These are phyloP conservation scores for Epicampocera succincta DNA, from an alignment of 2,888 invertebrate species.

Conservation along the genomic window DNA sequence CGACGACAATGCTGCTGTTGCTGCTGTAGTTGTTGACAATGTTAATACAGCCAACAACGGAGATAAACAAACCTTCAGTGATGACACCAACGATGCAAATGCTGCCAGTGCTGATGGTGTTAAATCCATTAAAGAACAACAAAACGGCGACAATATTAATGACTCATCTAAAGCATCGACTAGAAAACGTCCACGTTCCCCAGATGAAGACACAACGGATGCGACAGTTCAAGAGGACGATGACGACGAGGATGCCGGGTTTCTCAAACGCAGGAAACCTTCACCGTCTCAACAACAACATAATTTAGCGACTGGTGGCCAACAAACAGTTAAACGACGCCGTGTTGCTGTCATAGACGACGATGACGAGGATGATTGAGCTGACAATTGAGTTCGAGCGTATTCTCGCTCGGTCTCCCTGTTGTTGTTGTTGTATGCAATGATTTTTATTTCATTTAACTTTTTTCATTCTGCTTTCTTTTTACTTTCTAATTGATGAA, in stretches of 20 bases:
- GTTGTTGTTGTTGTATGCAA: constrained; percentile 31
- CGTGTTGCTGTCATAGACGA: constrained; percentile 80
- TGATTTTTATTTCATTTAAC: constrained; percentile 52
- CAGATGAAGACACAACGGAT: constrained; percentile 52
- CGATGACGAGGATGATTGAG: constrained; percentile 76
- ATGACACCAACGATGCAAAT: constrained; percentile 43
- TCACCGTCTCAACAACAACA: constrained; percentile 67
- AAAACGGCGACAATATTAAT: constrained; percentile 32
- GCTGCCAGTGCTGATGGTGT: constrained; percentile 26
- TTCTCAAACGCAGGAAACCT: constrained; percentile 77
- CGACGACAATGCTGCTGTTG: constrained; percentile 51
- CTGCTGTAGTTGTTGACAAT: constrained; percentile 57
- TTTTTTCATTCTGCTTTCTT: constrained; percentile 3
- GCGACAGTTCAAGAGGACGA: constrained; percentile 30
- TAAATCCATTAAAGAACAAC: constrained; percentile 49
- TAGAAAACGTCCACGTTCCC: constrained; percentile 70
- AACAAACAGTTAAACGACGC: constrained; percentile 78
- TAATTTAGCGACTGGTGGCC: constrained; percentile 58
- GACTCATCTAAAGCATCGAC: constrained; percentile 60
- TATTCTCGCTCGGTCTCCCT: constrained; percentile 12
- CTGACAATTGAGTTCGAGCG: constrained; percentile 33
- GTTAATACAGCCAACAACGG: constrained; percentile 58
- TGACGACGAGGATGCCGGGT: constrained; percentile 76
- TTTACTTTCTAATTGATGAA: constrained; percentile 43
- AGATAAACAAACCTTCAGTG: constrained; percentile 49